Conservation (phyloP, 2,888 invertebrate species). For the Punctoribates punctum region DNA sequence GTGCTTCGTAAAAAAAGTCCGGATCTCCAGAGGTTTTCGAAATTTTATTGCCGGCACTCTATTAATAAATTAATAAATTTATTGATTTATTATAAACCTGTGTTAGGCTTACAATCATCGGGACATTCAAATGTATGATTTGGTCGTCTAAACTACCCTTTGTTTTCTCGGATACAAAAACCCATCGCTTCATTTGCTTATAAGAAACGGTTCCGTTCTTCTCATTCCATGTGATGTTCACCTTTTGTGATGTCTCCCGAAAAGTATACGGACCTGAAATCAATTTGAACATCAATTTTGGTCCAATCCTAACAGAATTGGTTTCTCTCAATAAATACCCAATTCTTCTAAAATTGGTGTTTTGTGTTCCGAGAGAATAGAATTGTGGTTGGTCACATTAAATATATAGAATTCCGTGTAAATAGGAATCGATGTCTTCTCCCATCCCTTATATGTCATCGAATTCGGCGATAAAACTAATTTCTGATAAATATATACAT, state of each 20-base stretch:
- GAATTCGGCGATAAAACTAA: constrained; percentile 44
- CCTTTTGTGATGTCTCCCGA: constrained; percentile 46
- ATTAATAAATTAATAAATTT: not conserved
- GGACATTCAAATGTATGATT: constrained; percentile 48
- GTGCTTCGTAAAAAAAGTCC: constrained; percentile 37
- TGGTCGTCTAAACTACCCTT: constrained; percentile 47
- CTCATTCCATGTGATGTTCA: constrained; percentile 45
- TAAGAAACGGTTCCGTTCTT: constrained; percentile 47
- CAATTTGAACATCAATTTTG: not conserved
- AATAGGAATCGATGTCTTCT: constrained; percentile 45
- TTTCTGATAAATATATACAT: constrained; percentile 42
- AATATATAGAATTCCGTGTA: constrained; percentile 47
- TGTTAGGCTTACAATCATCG: constrained; percentile 47
- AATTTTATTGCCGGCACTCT: constrained; percentile 33
- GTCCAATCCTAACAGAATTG: not conserved
- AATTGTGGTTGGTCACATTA: constrained; percentile 45
- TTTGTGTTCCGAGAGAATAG: constrained; percentile 39
- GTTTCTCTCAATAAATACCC: constrained; percentile 2
- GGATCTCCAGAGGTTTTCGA: constrained; percentile 40
- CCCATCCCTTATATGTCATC: constrained; percentile 45
- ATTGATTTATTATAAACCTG: not conserved
- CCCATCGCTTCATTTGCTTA: constrained; percentile 45
- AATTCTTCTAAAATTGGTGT: constrained; percentile 46
- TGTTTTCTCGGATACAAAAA: constrained; percentile 45
- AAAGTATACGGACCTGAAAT: constrained; percentile 46